Evolutionary conservation across 2,113 vertebrate species (phyloP).

Genomic region (Isurus oxyrinchus): DNA sequence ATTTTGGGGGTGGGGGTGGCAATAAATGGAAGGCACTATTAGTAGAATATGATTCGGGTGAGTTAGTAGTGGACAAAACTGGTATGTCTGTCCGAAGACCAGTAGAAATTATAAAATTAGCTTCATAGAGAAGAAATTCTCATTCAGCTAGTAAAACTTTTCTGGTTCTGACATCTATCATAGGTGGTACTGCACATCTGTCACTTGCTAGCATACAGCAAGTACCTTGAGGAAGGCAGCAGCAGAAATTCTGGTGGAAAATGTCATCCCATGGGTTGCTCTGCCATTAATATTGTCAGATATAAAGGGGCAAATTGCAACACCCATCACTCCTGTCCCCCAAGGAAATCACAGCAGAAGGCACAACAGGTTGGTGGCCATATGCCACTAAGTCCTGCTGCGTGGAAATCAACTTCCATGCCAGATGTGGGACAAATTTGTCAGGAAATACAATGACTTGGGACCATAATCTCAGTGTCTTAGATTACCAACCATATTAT

Average conservation of each 20-base stretch:
- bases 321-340: not conserved
- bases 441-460: too few species aligned
- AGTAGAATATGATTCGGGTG: not conserved
- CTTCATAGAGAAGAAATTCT: not conserved
- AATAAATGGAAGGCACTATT: not conserved
- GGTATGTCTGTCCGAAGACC: too few species aligned
- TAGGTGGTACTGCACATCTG: not conserved
- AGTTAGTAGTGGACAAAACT: too few species aligned
- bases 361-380: not conserved
- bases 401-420: not conserved
- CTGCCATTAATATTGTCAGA: not conserved
- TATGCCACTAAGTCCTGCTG: not conserved
- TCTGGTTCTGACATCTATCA: not conserved
- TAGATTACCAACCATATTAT: too few species aligned
- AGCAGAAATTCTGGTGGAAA: not conserved
- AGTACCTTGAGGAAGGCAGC: not conserved
- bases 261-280: not conserved
- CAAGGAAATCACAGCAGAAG: not conserved
- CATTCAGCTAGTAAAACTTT: too few species aligned
- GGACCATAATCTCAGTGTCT: too few species aligned
- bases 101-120: not conserved
- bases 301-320: not conserved
- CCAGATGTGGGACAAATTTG: too few species aligned
- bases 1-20: too few species aligned
- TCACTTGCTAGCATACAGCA: not conserved